phyloP scores from a whole-genome alignment of 2,113 vertebrate genomes.

The Apodemus speciosus region DNA sequence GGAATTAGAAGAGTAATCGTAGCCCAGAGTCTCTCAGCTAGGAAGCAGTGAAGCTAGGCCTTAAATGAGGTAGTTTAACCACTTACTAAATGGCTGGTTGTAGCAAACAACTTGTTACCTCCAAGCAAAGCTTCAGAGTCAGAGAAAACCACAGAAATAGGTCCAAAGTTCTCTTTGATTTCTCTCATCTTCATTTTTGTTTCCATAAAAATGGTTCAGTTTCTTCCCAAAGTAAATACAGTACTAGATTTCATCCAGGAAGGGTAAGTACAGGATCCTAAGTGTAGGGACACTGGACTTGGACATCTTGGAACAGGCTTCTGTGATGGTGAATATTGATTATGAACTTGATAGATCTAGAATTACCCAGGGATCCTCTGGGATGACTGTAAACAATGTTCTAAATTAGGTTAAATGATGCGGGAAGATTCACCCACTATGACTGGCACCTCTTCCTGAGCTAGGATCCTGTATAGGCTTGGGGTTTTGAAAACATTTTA shows the following conservation, averaged over 20 bases:
- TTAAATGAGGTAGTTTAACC: not conserved
- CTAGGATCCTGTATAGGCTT: too few relatives aligned
- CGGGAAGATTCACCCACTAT: not conserved
- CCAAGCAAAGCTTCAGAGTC: not conserved
- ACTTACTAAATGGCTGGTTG: not conserved
- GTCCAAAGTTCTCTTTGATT: not conserved
- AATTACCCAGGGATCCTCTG: too few relatives aligned
- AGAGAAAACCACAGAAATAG: slow-evolving; percentile 16
- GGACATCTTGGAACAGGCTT: not conserved
- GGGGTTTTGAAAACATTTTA: too few relatives aligned
- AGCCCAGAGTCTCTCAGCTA: not conserved
- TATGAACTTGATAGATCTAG: not conserved
- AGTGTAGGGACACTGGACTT: not conserved
- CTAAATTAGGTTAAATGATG: not conserved
- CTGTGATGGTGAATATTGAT: not conserved
- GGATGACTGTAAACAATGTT: too few relatives aligned
- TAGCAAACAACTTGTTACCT: not conserved
- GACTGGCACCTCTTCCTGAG: not conserved
- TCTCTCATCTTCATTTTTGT: not conserved
- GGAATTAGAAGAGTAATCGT: not conserved
- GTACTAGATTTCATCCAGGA: not conserved
- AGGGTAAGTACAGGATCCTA: not conserved
- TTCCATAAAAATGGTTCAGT: not conserved
- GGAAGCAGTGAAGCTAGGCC: not conserved
- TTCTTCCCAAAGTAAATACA: not conserved